Evolutionary conservation across 2,113 vertebrate genomes (phyloP), one percentile per base, ranked within the genome.

Genomic region (Pseudopodoces humilis): DNA sequence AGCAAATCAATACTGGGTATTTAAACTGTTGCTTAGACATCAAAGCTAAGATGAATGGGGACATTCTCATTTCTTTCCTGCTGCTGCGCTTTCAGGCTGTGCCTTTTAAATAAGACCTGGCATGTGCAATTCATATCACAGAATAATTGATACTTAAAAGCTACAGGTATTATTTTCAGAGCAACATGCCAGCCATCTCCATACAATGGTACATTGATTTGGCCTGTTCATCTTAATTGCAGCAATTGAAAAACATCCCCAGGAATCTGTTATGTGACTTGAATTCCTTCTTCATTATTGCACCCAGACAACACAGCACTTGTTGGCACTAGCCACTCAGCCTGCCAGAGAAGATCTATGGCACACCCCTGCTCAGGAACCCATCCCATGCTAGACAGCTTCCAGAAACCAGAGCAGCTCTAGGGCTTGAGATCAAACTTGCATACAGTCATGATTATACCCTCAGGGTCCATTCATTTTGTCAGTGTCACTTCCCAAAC

Each of bases 61-160:
- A 69, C 21, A 43, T 77, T 83, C 39, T 83, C 15, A 90, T 77
- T 93, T 90, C 50, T 71, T 70, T 86, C 47, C 80, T 64, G 76
- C 60, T 90, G 68, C 44, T 81, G 10, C 35, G 43, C 35, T 92
- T 92, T 96, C 95, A 90, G 71, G 67, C 52, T 90, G 33, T 55
- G 37, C 39, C 35, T 94, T 94, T 70, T 77, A 92, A 91, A 68
- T 70, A 81, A 93, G 59, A 90, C 50, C 16, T 67, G 50, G 24
- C 55, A 86, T 7, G 39, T 77, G 21, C 50, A 93, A 86, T 93
- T 86, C 67, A 69, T 37, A 63, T 74, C 58, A 88, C 27, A 77
- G 83, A 90, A 63, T 77, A 83, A 80, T 74, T 93, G 91, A 70
- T 60, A 78, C 17, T 79, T 88, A 58, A 94, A 92, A 88, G 79